phyloP scores from a whole-genome alignment of 2,797 vertebrate species.

The Sardinella longiceps region DNA sequence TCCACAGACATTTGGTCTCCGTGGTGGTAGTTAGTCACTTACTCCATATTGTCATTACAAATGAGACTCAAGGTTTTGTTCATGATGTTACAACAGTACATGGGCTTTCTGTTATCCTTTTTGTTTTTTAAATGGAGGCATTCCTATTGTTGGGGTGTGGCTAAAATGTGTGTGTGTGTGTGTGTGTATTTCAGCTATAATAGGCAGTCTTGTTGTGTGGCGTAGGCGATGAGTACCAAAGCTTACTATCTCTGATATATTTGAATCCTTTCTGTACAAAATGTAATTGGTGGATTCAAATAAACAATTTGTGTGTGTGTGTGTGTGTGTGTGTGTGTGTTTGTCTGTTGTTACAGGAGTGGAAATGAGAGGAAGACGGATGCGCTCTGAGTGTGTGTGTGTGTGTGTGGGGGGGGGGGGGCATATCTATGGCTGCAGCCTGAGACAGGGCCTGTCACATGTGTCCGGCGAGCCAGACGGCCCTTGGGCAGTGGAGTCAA shows the following conservation, averaged over 20 bases:
- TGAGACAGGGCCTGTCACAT: slow-evolving; percentile 19
- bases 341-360: not conserved
- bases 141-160: not conserved
- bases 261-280: too few species aligned
- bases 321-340: not conserved
- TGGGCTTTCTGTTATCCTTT: not conserved
- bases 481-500: slow-evolving; percentile 58
- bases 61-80: not conserved
- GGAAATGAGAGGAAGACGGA: not conserved
- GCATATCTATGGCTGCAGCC: not conserved
- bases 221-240: too few species aligned
- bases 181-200: too few species aligned
- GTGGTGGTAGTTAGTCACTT: not conserved
- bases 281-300: too few species aligned
- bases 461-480: slow-evolving; percentile 60
- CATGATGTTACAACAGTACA: not conserved
- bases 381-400: not conserved
- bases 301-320: too few species aligned
- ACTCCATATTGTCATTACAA: not conserved
- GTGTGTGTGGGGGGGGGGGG: too few species aligned
- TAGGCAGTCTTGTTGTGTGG: too few species aligned
- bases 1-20: not conserved
- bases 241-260: too few species aligned
- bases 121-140: not conserved
- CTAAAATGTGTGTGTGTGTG: too few species aligned